Conservation (phyloP, 2,113 vertebrate species). For the Nestor notabilis region DNA sequence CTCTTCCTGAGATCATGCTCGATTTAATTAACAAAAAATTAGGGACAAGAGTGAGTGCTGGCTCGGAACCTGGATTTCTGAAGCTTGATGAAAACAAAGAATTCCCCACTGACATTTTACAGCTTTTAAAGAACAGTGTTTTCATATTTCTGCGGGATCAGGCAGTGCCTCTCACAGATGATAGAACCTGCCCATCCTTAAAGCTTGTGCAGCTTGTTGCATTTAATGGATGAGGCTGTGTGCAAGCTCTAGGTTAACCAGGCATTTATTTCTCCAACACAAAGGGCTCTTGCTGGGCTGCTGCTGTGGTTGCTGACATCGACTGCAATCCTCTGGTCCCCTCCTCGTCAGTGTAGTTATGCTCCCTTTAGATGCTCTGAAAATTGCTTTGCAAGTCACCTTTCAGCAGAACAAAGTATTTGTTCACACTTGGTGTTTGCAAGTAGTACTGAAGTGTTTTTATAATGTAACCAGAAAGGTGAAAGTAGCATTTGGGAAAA, state of each 20-base stretch:
- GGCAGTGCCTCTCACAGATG: neutral
- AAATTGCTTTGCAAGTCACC: neutral
- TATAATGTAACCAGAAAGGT: neutral
- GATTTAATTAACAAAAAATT: neutral
- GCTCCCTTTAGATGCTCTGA: neutral
- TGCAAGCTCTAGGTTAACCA: neutral
- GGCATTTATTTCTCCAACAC: fast-evolving
- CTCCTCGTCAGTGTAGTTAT: neutral
- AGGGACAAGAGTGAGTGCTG: neutral
- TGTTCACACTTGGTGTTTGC: neutral
- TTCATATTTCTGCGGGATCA: neutral
- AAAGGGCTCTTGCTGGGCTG: neutral
- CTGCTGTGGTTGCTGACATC: neutral
- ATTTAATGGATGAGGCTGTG: neutral
- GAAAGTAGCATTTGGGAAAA: neutral
- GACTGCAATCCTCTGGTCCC: fast-evolving
- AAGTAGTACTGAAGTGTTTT: neutral
- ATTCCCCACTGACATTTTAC: neutral
- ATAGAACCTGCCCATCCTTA: neutral
- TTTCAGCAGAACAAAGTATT: neutral
- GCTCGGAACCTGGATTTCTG: neutral
- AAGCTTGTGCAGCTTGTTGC: neutral
- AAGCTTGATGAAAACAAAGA: neutral
- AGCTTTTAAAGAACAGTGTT: neutral
- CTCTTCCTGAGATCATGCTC: neutral